Base-by-base conservation (phyloP, 2,888 invertebrate genomes). In the Enchytraeus crypticus region DNA sequence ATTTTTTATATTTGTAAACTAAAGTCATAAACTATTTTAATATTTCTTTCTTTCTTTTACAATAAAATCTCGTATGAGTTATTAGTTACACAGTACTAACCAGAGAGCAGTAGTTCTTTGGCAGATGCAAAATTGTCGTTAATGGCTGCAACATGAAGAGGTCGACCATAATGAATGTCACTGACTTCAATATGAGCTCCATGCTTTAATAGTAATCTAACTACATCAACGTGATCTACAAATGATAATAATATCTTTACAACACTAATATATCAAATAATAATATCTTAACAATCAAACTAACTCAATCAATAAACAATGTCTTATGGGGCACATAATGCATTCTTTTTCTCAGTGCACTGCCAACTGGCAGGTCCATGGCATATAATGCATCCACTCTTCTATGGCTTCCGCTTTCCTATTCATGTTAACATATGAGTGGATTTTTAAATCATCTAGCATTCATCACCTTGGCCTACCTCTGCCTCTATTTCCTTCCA, bases 221-320 rank as follows among this genome's bases (percentile, higher is more conserved):
- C 88, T 71, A 89, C 89, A 66, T 70, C 58, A 65, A 67, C 69
- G 27, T 71, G 66, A 59, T 73, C 74, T 74, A 27, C 23, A 11
- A 18, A 38, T 8, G 38, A 38, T 11, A 38, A 38, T 38, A 8
- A 38, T 11, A 38, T 18, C 38, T 38, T 8, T 38, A 8, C 18
- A 18, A 18, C 8, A 38, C 18, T 11, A 38, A 38, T 38, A 38
- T 38, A 8, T 38, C 38, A 38, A 38, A 38, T 38, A 11, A 38
- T 38, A 8, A 38, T 38, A 38, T 18, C 38, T 38, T 38, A 8
- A 8, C 18, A 38, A 11, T 8, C 38, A 38, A 11, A 11, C 8
- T 38, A 11, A 38, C 18, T 38, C 38, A 38, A 18, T 11, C 11
- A 38, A 38, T 38, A 38, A 11, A 18, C 38, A 38, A 38, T 8